phyloP scores from a whole-genome alignment of 2,888 invertebrate species.

The Plutella xylostella region DNA sequence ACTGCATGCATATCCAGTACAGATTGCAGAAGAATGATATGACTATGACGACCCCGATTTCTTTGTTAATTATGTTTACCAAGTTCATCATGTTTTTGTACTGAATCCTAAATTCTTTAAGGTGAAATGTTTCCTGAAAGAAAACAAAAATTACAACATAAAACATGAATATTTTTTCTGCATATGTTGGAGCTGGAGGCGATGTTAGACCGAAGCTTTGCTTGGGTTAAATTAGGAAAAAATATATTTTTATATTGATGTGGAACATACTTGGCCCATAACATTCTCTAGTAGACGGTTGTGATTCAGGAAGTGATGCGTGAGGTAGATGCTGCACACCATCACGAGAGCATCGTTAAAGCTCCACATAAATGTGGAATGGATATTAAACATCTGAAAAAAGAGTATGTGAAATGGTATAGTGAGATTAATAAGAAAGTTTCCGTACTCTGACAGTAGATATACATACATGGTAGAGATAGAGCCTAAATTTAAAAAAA shows the following conservation, averaged over 20 bases:
- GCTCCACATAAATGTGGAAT: conserved; percentile 76
- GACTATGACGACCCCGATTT: conserved; percentile 70
- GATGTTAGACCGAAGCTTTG: too few relatives aligned
- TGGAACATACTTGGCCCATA: conserved; percentile 13
- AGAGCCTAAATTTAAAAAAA: neutral
- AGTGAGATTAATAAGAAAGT: neutral
- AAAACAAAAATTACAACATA: conserved; percentile 31
- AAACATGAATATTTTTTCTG: too few relatives aligned
- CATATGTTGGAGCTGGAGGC: too few relatives aligned
- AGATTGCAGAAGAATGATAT: conserved; percentile 74
- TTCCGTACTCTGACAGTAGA: neutral
- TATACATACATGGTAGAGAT: neutral
- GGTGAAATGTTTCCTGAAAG: conserved; percentile 66
- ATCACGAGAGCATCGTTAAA: conserved; percentile 76
- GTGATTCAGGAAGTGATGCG: conserved; percentile 70
- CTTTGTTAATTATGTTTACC: conserved; percentile 65
- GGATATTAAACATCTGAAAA: conserved; percentile 40
- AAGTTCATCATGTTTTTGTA: conserved; percentile 69
- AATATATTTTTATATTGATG: too few relatives aligned
- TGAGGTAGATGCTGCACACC: conserved; percentile 73
- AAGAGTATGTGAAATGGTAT: neutral
- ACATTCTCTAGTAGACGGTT: conserved; percentile 37
- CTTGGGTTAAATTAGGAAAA: neutral
- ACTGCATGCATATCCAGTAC: conserved; percentile 77
- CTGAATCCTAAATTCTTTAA: conserved; percentile 70